Percentiles rank a stretch among this genome's conserved stretches.
Conservation (phyloP, 1,140 invertebrate species). For the Lanistes nyassanus region DNA sequence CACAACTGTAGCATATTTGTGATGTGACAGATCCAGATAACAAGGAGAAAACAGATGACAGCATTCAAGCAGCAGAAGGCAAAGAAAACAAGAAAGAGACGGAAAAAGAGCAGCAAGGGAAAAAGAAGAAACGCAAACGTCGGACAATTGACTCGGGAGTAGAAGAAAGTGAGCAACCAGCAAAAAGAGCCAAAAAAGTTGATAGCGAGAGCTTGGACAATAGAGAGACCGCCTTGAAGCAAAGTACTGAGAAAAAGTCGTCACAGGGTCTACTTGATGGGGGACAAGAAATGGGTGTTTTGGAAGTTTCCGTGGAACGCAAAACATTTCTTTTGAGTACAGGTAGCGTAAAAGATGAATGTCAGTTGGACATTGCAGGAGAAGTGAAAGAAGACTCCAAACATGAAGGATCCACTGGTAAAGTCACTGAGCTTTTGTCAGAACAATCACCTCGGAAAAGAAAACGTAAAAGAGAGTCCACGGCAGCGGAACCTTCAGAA, state of each 20-base stretch:
- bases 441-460: not conserved
- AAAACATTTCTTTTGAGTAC: not conserved
- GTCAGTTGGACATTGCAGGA: not conserved
- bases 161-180: not conserved
- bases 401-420: not conserved
- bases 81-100: not conserved
- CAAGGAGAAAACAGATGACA: not conserved
- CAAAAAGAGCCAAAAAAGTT: not conserved
- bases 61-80: not conserved
- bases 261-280: not conserved
- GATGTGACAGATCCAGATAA: not conserved
- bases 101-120: constrained; percentile 8
- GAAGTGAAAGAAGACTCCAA: no score
- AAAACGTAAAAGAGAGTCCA: not conserved
- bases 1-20: not conserved
- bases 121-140: constrained; percentile 17
- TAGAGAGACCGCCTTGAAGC: no score
- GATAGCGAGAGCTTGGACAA: no score
- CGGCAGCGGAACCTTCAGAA: not conserved
- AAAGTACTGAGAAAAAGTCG: not conserved
- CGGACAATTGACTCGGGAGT: not conserved
- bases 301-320: not conserved
- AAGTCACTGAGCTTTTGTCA: not conserved
- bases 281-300: not conserved
- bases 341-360: not conserved